These are phyloP conservation scores for Drosophila nigricruria DNA, from an alignment of 2,888 invertebrate genomes.

Conservation along the genomic window DNA sequence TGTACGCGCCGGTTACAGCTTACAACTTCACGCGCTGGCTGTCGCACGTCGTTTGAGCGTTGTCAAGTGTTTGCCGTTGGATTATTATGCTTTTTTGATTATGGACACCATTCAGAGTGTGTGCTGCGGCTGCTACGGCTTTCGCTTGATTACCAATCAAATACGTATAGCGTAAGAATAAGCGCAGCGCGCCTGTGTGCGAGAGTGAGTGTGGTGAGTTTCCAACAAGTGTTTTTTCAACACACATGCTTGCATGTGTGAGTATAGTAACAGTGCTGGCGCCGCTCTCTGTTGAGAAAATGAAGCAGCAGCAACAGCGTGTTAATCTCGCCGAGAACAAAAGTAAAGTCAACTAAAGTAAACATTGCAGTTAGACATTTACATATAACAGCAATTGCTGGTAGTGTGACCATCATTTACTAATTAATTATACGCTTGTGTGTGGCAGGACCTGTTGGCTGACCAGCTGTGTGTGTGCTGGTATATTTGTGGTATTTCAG, in stretches of 20 bases:
- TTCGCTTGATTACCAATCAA: slow-evolving; percentile 64
- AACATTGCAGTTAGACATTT: slow-evolving; percentile 10
- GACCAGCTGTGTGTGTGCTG: neutral
- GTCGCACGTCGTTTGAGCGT: slow-evolving; percentile 73
- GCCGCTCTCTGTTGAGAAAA: slow-evolving; percentile 36
- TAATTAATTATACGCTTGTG: too few species aligned
- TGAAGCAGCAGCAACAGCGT: slow-evolving; percentile 8
- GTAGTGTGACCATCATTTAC: slow-evolving; percentile 29
- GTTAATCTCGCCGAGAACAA: slow-evolving; percentile 22
- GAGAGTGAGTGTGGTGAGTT: slow-evolving; percentile 72
- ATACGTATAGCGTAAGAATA: slow-evolving; percentile 46
- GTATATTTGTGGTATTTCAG: slow-evolving; percentile 34
- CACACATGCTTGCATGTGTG: slow-evolving; percentile 13
- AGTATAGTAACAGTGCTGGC: neutral
- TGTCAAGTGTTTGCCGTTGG: slow-evolving; percentile 67
- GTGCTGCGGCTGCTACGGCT: slow-evolving; percentile 51
- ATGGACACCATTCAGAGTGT: slow-evolving; percentile 67
- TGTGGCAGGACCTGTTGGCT: slow-evolving; percentile 31
- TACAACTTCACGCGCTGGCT: slow-evolving; percentile 65
- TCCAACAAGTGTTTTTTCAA: slow-evolving; percentile 70
- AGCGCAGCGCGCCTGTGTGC: slow-evolving; percentile 41
- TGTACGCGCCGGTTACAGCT: slow-evolving; percentile 62
- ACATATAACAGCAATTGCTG: slow-evolving; percentile 3
- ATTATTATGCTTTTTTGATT: slow-evolving; percentile 75
- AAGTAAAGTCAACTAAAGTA: slow-evolving; percentile 17